Percentiles rank a stretch among this genome's conserved stretches.
phyloP scores from a whole-genome alignment of 2,797 vertebrate genomes.

The Xenopus petersii region DNA sequence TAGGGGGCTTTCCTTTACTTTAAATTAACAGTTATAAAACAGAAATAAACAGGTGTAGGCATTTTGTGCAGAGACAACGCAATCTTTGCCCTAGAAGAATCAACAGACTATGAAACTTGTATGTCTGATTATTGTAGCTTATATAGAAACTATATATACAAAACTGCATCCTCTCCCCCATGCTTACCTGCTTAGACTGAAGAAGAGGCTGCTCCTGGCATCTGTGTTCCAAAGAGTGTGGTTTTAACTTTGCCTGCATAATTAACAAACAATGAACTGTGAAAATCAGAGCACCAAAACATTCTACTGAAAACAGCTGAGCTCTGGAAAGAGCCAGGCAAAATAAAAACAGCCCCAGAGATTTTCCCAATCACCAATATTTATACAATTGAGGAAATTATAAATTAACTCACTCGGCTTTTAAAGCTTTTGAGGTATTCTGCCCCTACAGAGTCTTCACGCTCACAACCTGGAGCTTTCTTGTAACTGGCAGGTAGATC shows the following conservation, averaged over 20 bases:
- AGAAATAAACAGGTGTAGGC: too few species aligned
- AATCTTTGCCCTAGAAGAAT: too few species aligned
- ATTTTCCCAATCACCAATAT: not conserved
- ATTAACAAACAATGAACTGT: conserved; percentile 10
- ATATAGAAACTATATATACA: not conserved
- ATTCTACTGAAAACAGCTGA: conserved; percentile 23
- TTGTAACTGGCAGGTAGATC: conserved; percentile 82
- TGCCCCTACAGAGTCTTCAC: conserved; percentile 89
- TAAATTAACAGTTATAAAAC: too few species aligned
- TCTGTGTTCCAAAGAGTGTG: conserved; percentile 84
- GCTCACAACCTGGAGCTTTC: conserved; percentile 93
- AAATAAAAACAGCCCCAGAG: not conserved
- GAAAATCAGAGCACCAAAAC: too few species aligned
- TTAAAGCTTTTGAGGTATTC: conserved; percentile 73
- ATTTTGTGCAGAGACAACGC: too few species aligned
- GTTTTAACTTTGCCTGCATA: conserved; percentile 85
- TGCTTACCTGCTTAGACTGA: conserved; percentile 89
- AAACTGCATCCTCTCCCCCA: not conserved
- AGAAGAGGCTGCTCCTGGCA: conserved; percentile 79
- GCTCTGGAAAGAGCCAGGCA: conserved; percentile 12
- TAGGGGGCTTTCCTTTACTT: too few species aligned
- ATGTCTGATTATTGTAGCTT: too few species aligned
- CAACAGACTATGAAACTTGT: too few species aligned
- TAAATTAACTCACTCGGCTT: conserved; percentile 61
- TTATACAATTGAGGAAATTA: not conserved